Conservation (phyloP, 2,888 invertebrate species). For the Thereva unica region DNA sequence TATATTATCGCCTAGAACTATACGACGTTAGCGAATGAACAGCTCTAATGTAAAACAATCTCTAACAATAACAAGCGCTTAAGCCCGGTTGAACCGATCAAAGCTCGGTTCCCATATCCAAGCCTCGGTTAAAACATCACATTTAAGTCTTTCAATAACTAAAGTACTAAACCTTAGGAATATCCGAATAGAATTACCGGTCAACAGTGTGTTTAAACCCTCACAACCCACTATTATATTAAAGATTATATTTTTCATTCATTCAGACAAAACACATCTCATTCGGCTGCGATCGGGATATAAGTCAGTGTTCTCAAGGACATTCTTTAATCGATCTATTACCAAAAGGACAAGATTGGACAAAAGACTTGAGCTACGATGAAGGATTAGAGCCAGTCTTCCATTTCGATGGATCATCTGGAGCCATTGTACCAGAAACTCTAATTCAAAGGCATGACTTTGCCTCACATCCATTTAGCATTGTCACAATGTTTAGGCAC, state of each 20-base stretch:
- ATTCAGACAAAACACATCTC: slow-evolving; percentile 73
- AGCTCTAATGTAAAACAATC: no score
- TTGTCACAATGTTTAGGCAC: slow-evolving; percentile 95
- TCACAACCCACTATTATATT: not conserved
- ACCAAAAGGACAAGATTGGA: slow-evolving; percentile 73
- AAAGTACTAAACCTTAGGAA: no score
- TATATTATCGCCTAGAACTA: no score
- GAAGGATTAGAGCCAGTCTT: slow-evolving; percentile 90
- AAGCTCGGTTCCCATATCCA: no score
- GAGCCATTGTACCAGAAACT: slow-evolving; percentile 79
- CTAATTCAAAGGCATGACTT: slow-evolving; percentile 69
- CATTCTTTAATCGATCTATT: slow-evolving; percentile 50
- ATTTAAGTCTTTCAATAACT: no score
- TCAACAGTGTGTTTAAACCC: no score
- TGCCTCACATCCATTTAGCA: slow-evolving; percentile 81
- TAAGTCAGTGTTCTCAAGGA: slow-evolving; percentile 53
- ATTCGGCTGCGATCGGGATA: slow-evolving; percentile 92
- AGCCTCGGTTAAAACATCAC: no score
- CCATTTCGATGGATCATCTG: slow-evolving; percentile 93
- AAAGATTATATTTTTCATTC: slow-evolving; percentile 11
- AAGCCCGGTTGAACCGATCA: no score
- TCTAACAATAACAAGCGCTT: no score
- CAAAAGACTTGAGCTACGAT: slow-evolving; percentile 79
- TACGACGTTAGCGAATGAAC: no score
- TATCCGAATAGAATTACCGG: no score